phyloP scores from a whole-genome alignment of 35 echinoderm and acorn worm species.

The Ptychodera flava region DNA sequence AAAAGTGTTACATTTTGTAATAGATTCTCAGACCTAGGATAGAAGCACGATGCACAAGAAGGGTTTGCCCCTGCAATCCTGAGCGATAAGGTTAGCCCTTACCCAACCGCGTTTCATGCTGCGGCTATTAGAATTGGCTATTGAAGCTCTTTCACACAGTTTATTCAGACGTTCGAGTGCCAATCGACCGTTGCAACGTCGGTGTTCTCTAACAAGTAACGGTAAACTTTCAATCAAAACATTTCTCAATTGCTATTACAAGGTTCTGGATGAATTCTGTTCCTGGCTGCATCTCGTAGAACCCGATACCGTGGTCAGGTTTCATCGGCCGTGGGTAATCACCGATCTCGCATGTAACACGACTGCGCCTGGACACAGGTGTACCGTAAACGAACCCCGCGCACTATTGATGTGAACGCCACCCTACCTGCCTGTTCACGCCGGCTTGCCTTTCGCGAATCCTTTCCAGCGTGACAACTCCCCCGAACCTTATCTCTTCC shows the following conservation, averaged over 20 bases:
- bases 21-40: no score
- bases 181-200: background rate
- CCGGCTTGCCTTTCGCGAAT: background rate
- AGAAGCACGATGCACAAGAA: no score
- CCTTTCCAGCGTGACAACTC: background rate
- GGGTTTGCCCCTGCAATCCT: no score
- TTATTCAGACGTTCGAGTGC: background rate
- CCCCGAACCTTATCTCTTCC: background rate
- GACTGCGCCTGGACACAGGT: background rate
- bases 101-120: no score
- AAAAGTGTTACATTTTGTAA: no score
- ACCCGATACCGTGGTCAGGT: background rate
- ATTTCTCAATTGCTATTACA: background rate
- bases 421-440: background rate
- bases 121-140: no score
- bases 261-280: background rate
- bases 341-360: background rate
- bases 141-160: no score
- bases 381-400: background rate
- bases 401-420: background rate
- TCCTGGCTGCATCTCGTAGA: background rate
- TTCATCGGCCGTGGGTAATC: background rate
- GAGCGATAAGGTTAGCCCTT: no score
- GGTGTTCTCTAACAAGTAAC: background rate
- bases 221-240: conserved; percentile 1